phyloP scores from a whole-genome alignment of 2,888 invertebrate genomes.

The Priocnemis perturbator region DNA sequence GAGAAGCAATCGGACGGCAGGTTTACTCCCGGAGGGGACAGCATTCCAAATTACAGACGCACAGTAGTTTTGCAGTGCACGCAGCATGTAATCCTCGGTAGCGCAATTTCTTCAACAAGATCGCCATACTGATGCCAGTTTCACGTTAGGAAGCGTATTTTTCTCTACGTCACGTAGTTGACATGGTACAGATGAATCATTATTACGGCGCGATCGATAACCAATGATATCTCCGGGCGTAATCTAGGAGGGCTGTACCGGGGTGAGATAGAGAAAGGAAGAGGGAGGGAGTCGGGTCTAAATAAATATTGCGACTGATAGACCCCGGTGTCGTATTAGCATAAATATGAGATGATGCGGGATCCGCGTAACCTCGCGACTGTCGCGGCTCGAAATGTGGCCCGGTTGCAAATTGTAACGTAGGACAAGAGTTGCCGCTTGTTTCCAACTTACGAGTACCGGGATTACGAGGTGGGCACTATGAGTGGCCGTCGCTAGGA shows the following conservation, averaged over 20 bases:
- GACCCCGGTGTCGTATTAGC: too few species aligned
- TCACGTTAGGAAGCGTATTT: too few species aligned
- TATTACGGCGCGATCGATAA: too few species aligned
- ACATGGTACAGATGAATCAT: too few species aligned
- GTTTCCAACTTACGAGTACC: slow-evolving; percentile 46
- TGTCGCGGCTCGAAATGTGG: slow-evolving; percentile 22
- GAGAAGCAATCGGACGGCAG: slow-evolving; percentile 12
- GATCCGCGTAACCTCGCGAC: slow-evolving; percentile 16
- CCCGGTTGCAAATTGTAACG: slow-evolving; percentile 58
- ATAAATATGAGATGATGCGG: slow-evolving; percentile 41
- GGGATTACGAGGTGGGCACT: slow-evolving; percentile 53
- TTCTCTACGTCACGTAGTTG: too few species aligned
- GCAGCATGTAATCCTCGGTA: too few species aligned
- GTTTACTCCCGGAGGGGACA: neutral
- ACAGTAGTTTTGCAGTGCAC: neutral
- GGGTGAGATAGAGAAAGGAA: too few species aligned
- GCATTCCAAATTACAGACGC: slow-evolving; percentile 9
- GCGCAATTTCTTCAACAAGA: too few species aligned
- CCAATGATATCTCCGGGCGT: neutral
- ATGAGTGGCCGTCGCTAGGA: slow-evolving; percentile 28
- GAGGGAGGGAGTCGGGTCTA: too few species aligned
- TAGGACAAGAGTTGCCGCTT: slow-evolving; percentile 45
- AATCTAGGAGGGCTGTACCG: neutral
- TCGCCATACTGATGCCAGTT: too few species aligned
- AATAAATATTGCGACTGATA: slow-evolving; percentile 48